Base-by-base conservation (phyloP, 1,140 invertebrate species). In the Drosophila yakuba region DNA sequence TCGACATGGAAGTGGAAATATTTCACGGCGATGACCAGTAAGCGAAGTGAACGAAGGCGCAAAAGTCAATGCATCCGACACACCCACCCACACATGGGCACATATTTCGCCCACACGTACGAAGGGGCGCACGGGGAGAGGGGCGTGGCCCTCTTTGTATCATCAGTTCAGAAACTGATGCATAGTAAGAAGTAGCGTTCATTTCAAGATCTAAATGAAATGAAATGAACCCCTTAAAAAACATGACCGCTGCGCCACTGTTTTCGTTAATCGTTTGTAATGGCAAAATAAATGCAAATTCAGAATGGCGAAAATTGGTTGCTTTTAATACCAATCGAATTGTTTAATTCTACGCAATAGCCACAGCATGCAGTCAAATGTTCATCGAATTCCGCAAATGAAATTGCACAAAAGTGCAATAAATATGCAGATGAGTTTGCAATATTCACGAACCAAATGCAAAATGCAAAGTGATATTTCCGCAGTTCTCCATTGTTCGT, bases 41-140 rank as follows among this genome's bases (percentile, higher is more conserved):
- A 67, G 15, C 41, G n/a, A 62, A 61, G 41, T 36, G 43, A 66
- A 43, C 45, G 36, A 51, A 51, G 64, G 64, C 64, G 64, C 60
- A 68, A 68, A 67, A 73, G 54, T 66, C 61, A 55, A 60, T 52
- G 66, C 51, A 64, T 50, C 44, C 59, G 38, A 39, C 51, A 59
- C 14, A 50, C 20, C 20, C 44, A 50, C 20, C 20, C 44, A 44
- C 17, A 20, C 52, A 54, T 2, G 11, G n/a, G 23, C 17, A 7
- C 15, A 32, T 1, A 50, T 15, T 50, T 50, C 25, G 32, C 25
- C n/a, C 47, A 32, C 2, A 14, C 32, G 35, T 1, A 35, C 0
- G 17, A 17, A 45, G 36, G 2, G 55, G 54, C 54, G 39, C n/a
- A 17, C 12, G 15, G 1, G 1, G 1, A 14, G 10, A 14, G 38